Conservation (phyloP, 2,113 vertebrate genomes). For the Muntiacus reevesi region DNA sequence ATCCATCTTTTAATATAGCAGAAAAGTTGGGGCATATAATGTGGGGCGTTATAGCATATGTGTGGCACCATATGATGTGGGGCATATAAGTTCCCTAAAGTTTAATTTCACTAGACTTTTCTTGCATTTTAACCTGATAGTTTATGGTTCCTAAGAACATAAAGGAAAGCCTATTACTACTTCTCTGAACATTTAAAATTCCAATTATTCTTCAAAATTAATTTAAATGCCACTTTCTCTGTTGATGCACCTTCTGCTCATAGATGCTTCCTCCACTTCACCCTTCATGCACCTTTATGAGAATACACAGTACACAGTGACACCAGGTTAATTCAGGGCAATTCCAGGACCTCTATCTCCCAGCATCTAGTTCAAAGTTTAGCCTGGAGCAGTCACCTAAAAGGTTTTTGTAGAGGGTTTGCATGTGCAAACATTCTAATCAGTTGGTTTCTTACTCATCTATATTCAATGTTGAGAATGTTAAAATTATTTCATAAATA, state of each 20-base stretch:
- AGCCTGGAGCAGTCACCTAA: not conserved
- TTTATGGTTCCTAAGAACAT: not conserved
- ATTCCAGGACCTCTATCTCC: not conserved
- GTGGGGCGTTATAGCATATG: not conserved
- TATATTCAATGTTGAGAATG: not conserved
- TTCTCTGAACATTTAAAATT: not conserved
- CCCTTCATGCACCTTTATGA: not conserved
- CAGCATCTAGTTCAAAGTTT: not conserved
- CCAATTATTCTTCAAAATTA: not conserved
- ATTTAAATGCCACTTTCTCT: not conserved
- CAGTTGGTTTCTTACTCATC: not conserved
- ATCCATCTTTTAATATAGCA: not conserved
- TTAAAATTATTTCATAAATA: conserved; percentile 8
- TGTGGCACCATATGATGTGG: not conserved
- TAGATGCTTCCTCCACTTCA: not conserved
- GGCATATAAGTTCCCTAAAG: not conserved
- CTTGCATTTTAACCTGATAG: not conserved
- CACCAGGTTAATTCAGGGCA: not conserved
- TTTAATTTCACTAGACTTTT: not conserved
- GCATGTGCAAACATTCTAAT: not conserved
- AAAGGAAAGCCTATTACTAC: not conserved
- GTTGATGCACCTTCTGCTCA: not conserved
- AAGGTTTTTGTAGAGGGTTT: not conserved
- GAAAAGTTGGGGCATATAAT: not conserved
- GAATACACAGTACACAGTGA: not conserved